phyloP scores from a whole-genome alignment of 2,797 vertebrate species.

The Bovichtus diacanthus region DNA sequence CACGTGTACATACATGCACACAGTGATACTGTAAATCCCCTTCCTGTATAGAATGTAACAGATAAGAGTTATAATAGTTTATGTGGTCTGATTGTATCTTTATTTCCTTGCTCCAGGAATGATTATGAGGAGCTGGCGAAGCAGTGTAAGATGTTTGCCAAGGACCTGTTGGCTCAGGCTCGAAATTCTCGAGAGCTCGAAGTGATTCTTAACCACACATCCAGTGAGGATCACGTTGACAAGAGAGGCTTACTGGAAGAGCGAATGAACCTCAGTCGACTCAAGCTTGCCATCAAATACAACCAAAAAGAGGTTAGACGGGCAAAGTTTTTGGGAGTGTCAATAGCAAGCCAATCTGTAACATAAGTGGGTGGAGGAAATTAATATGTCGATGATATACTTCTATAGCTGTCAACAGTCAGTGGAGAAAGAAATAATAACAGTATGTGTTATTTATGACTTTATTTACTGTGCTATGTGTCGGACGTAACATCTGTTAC shows the following conservation, averaged over 20 bases:
- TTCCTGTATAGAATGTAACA: slow-evolving; percentile 1
- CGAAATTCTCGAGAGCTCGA: slow-evolving; percentile 97
- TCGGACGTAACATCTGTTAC: slow-evolving; percentile 33
- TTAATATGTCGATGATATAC: neutral
- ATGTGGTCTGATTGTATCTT: slow-evolving; percentile 28
- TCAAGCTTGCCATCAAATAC: slow-evolving; percentile 99
- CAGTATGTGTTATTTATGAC: slow-evolving; percentile 2
- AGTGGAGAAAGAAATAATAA: neutral
- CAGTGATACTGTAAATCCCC: neutral
- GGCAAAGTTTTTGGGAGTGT: neutral
- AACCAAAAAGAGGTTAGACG: slow-evolving; percentile 96
- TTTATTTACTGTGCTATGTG: slow-evolving; percentile 1
- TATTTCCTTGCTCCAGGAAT: slow-evolving; percentile 83
- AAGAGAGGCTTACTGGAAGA: slow-evolving; percentile 97
- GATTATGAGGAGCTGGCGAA: slow-evolving; percentile 98
- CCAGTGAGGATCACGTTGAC: slow-evolving; percentile 93
- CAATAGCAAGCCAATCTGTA: neutral
- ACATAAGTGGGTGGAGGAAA: neutral
- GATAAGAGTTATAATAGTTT: slow-evolving; percentile 16
- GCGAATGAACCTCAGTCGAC: slow-evolving; percentile 97
- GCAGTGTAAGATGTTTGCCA: slow-evolving; percentile 99
- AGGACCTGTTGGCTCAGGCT: slow-evolving; percentile 98
- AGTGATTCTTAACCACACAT: slow-evolving; percentile 97
- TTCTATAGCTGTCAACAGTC: neutral
- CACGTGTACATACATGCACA: neutral